Percentiles rank a stretch among this genome's conserved stretches.
Conservation (phyloP, 2,797 vertebrate genomes). For the Vipera ursinii region DNA sequence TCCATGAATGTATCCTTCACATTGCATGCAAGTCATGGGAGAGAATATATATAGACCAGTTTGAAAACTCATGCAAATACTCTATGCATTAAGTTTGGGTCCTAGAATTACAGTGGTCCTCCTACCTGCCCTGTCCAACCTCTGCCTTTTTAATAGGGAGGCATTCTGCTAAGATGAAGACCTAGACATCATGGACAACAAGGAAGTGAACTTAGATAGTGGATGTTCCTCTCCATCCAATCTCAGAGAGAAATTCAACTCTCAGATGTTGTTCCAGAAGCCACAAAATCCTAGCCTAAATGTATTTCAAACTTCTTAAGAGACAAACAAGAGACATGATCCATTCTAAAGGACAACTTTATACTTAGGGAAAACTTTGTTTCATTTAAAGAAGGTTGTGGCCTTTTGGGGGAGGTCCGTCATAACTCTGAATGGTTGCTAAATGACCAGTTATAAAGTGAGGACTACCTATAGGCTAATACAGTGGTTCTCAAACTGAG, state of each 20-base stretch:
- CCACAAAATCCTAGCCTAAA: not conserved
- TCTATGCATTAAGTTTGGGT: not conserved
- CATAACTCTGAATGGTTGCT: not conserved
- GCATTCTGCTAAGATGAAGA: not conserved
- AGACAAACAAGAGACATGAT: not conserved
- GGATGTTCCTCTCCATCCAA: not conserved
- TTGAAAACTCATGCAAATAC: not conserved
- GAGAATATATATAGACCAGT: not conserved
- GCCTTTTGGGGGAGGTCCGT: not conserved
- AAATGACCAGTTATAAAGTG: not conserved
- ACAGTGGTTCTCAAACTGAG: not conserved
- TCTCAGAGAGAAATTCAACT: not conserved
- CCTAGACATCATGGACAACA: not conserved
- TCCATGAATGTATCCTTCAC: not conserved
- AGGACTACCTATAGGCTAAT: not conserved
- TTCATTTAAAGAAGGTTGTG: not conserved
- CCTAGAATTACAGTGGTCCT: not conserved
- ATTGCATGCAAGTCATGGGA: not conserved
- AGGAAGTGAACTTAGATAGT: not conserved
- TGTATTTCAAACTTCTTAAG: constrained; percentile 27
- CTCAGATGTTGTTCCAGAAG: constrained; percentile 24
- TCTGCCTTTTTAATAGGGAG: not conserved
- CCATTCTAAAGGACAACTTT: not conserved
- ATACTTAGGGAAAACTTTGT: not conserved
- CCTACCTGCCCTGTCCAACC: not conserved